Conservation (phyloP, 2,797 vertebrate species). For the Adelosebastes latens region DNA sequence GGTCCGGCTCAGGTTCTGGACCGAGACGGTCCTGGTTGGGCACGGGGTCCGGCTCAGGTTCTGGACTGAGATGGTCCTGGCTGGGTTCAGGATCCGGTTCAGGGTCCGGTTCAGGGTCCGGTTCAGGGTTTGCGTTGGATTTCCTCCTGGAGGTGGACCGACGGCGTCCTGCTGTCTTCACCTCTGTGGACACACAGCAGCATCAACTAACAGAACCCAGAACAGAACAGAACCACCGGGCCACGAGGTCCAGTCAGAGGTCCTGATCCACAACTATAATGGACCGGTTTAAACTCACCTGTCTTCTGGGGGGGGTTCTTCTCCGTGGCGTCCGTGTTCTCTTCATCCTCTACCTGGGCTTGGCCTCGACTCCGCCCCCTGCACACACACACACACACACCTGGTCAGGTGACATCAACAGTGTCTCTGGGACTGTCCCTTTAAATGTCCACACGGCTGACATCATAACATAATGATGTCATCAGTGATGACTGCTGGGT, state of each 20-base stretch:
- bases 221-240: too few species aligned
- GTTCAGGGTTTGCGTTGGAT: slow-evolving; percentile 40
- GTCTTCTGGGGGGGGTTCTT: slow-evolving; percentile 83
- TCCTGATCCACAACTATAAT: too few species aligned
- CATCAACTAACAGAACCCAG: neutral
- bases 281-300: slow-evolving; percentile 77
- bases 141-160: slow-evolving; percentile 66
- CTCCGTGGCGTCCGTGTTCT: slow-evolving; percentile 89
- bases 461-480: too few species aligned
- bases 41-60: slow-evolving; percentile 19
- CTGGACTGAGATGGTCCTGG: neutral
- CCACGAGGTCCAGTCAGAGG: neutral
- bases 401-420: too few species aligned
- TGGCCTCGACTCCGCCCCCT: slow-evolving; percentile 92
- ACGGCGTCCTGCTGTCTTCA: slow-evolving; percentile 71
- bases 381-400: neutral
- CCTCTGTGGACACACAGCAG: slow-evolving; percentile 47
- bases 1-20: neutral
- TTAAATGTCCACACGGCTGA: too few species aligned
- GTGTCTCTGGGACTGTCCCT: too few species aligned
- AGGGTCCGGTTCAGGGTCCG: slow-evolving; percentile 18
- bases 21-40: neutral
- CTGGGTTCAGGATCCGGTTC: neutral
- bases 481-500: too few species aligned
- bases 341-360: slow-evolving; percentile 90